A percentile compares a stretch with the other conserved stretches of the same genome.
phyloP scores from a whole-genome alignment of 1,140 invertebrate genomes.

The Drosophila pseudoobscura region DNA sequence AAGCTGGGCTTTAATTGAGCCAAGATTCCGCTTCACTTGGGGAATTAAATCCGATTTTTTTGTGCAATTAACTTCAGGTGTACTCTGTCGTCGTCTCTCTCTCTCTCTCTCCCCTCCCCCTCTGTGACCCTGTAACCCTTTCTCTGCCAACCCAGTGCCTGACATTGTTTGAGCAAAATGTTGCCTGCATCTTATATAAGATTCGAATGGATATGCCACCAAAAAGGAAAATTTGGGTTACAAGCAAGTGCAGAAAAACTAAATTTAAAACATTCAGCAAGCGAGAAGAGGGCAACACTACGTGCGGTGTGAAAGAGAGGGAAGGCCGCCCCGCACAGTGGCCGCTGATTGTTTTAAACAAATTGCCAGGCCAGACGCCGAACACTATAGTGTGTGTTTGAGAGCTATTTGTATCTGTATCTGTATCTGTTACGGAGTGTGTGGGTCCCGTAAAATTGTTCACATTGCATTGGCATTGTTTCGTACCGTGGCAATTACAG shows the following conservation, averaged over 20 bases:
- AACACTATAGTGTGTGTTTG: constrained; percentile 10
- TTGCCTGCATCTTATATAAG: constrained; percentile 57
- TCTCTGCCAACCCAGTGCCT: constrained; percentile 2
- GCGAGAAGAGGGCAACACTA: background rate
- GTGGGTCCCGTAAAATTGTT: constrained; percentile 17
- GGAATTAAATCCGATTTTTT: constrained; percentile 25
- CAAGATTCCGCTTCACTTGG: constrained; percentile 30
- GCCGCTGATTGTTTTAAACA: constrained; percentile 67
- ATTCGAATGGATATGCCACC: background rate
- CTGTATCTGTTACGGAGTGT: constrained; percentile 1
- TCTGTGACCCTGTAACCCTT: too few relatives aligned
- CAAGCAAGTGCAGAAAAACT: constrained; percentile 60
- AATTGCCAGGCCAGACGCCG: constrained; percentile 41
- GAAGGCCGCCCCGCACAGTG: constrained; percentile 11
- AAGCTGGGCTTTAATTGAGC: constrained; percentile 52
- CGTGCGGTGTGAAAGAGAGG: background rate
- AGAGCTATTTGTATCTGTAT: constrained; percentile 18
- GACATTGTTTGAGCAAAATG: constrained; percentile 12
- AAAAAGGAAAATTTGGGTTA: constrained; percentile 42
- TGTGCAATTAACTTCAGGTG: constrained; percentile 31
- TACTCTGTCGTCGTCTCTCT: too few relatives aligned
- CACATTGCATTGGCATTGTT: constrained; percentile 47
- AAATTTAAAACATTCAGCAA: constrained; percentile 59
- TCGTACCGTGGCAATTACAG: constrained; percentile 39
- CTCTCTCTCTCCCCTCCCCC: too few relatives aligned